A percentile compares a stretch with the other conserved stretches of the same genome.
phyloP scores from a whole-genome alignment of 2,797 vertebrate genomes.

The Spheniscus humboldti region DNA sequence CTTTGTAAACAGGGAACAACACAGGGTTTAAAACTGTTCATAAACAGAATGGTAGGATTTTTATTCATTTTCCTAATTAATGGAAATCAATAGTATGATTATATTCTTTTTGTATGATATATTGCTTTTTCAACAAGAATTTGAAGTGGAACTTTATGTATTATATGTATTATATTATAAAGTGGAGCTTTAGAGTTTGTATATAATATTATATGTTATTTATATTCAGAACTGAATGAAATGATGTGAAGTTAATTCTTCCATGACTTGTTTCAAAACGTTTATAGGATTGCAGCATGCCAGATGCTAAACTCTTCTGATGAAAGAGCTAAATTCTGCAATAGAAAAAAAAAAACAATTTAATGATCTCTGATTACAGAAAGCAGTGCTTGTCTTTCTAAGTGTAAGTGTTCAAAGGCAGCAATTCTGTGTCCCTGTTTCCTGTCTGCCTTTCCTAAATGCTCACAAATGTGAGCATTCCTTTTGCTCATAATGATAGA shows the following conservation, averaged over 20 bases:
- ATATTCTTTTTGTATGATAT: not conserved
- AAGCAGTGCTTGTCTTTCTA: not conserved
- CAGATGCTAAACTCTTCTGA: not conserved
- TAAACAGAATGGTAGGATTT: not conserved
- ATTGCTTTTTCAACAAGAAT: not conserved
- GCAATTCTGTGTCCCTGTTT: not conserved
- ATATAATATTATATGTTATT: not conserved
- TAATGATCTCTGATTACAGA: not conserved
- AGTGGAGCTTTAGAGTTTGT: not conserved
- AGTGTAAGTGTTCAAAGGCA: not conserved
- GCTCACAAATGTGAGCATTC: not conserved
- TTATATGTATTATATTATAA: not conserved
- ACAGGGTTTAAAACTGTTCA: not conserved
- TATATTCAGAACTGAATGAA: not conserved
- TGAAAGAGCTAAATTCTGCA: not conserved
- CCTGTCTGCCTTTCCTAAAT: not conserved
- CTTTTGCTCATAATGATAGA: not conserved
- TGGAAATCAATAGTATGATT: not conserved
- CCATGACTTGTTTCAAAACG: not conserved
- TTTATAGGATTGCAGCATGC: not conserved
- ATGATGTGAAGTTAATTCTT: not conserved
- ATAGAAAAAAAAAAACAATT: not conserved
- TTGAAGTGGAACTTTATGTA: not conserved
- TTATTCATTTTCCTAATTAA: not conserved
- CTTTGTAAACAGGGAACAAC: not conserved